Base-by-base conservation (phyloP, 2,113 vertebrate genomes). In the Misgurnus mizolepis region DNA sequence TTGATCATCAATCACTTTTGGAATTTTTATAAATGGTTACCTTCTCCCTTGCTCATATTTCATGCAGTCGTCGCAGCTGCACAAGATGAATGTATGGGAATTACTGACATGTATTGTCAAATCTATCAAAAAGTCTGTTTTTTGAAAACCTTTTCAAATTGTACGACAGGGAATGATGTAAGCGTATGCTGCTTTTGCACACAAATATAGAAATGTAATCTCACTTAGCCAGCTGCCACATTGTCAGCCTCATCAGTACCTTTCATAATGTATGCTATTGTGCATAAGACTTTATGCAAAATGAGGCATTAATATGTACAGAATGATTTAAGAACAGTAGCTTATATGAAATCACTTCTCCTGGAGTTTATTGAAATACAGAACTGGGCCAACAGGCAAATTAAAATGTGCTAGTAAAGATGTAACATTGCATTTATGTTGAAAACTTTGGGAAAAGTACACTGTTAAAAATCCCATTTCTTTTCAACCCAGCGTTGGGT, bases 31-130 rank as follows among this genome's bases (percentile, higher is more conserved):
- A 76, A 65, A 50, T 65, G 45, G 60, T 53, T 76, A 65, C 22
- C 45, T 40, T 76, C 47, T 39, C 18, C 17, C 45, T 18, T 17
- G 11, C 7, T 73, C 62, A 53, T 83, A 67, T 83, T 75, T 74
- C 70, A 74, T 41, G 15, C 76, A 66, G 76, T 22, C 65, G 45
- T 76, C 15, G 11, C 45, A 15, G 34, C 61, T 58, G 17, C 17
- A 18, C 55, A 58, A 58, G 55, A 58, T 58, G 27, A 15, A 27
- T 64, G 61, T 40, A 7, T 2, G 9, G 34, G 27, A 64, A 65
- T 76, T 53, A 66, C 22, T 53, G 60, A 65, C 0, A 4, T 66
- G 27, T 40, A 65, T 41, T 76, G 12, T 75, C 72, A 75, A 49
- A 75, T 75, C 58, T 43, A 15, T 65, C 60, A 66, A 76, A 76